Evolutionary conservation across 2,113 vertebrate genomes (phyloP), one percentile per base, ranked within the genome.

Genomic region (Forbesichthys papilliferus): DNA sequence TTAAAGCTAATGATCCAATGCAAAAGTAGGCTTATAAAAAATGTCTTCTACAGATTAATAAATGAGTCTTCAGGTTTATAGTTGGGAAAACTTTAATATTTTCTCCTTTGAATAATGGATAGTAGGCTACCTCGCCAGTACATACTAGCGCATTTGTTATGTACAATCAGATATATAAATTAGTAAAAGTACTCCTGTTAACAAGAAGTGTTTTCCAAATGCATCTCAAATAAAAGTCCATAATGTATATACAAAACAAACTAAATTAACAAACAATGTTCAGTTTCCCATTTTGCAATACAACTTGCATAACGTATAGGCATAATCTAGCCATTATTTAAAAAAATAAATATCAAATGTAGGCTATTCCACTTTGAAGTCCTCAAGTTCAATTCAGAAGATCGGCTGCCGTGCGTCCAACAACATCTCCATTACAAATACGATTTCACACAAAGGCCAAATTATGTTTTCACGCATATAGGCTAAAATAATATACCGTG

Each of bases 271-370:
- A 78, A 77, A 84, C 88, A 93, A 93, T 89, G 87, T 94, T 93
- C 92, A 90, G 90, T 93, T 95, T 93, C 86, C 64, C 76, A 93
- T 90, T 95, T 82, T 99, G 98, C 98, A 99, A 98, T 99, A 99
- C 95, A 99, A 99, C 98, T 99, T 99, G 96, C 97, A 99, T 98
- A 98, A 97, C 97, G 98, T 95, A 98, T 94, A 96, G 96, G 94
- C 96, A 91, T 90, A 95, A 85, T 87, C 77, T 87, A 93, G 94
- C 94, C 95, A 89, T 96, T 84, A 77, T 96, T 89, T 98, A 98
- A 93, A 99, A 99, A 99, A 99, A 99, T 99, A 99, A 99, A 99
- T 99, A 98, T 98, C 95, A 99, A 99, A 99, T 98, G 95, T 98
- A 89, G 85, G 86, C 84, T 88, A 94, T 95, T 96, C 91, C 95